Evolutionary conservation across 2,888 invertebrate genomes (phyloP).

Genomic region (Oligia strigilis): DNA sequence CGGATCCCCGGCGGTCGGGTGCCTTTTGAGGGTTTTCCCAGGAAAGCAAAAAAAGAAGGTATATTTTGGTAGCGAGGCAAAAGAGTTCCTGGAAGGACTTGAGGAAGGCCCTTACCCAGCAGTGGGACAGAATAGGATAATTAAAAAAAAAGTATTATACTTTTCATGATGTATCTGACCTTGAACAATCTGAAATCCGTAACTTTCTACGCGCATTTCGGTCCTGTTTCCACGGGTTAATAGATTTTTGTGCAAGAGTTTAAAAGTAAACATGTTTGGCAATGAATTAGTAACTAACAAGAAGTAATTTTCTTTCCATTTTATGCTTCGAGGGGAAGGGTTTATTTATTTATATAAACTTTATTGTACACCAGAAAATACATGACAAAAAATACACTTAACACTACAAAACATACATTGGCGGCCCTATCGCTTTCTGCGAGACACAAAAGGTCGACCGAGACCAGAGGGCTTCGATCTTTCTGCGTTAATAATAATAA

Average conservation of each 20-base stretch:
- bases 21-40: too few relatives aligned
- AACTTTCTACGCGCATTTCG: slow-evolving; percentile 7
- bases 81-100: background rate
- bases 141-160: background rate
- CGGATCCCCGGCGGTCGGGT: too few relatives aligned
- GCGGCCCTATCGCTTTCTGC: too few relatives aligned
- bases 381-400: too few relatives aligned
- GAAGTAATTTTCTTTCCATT: background rate
- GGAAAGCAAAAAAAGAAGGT: too few relatives aligned
- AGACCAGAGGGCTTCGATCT: too few relatives aligned
- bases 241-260: slow-evolving; percentile 15
- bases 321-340: background rate
- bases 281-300: slow-evolving; percentile 6
- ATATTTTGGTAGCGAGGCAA: background rate
- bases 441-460: too few relatives aligned
- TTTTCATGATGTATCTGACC: background rate
- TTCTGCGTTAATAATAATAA: too few relatives aligned
- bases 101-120: background rate
- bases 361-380: too few relatives aligned
- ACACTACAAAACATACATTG: too few relatives aligned
- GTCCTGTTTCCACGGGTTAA: slow-evolving; percentile 2
- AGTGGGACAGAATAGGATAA: background rate
- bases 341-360: too few relatives aligned
- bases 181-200: background rate
- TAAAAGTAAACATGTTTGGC: slow-evolving; percentile 15